A percentile compares a stretch with the other conserved stretches of the same genome.
phyloP scores from a whole-genome alignment of 2,797 vertebrate genomes.

The Sternarchorhynchus goeldii region DNA sequence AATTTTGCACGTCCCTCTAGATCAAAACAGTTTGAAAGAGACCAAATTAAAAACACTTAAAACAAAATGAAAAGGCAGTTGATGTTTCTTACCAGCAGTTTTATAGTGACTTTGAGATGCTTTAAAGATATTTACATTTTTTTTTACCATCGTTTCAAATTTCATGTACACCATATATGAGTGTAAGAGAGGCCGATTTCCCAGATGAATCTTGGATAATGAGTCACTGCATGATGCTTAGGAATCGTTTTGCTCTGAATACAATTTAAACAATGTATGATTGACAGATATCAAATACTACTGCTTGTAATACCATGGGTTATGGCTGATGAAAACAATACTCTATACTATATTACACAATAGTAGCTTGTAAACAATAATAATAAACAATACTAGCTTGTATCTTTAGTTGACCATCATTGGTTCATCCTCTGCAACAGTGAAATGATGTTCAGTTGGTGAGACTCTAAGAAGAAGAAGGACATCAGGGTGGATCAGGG shows the following conservation, averaged over 20 bases:
- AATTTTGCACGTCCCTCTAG: conserved; percentile 8
- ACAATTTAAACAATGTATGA: conserved; percentile 42
- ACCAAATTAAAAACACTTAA: conserved; percentile 45
- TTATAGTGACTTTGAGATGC: not conserved
- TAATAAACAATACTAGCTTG: too few species aligned
- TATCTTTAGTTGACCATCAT: not conserved
- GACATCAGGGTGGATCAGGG: too few species aligned
- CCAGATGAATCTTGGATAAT: conserved; percentile 37
- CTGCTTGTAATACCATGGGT: conserved; percentile 23
- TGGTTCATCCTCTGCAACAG: too few species aligned
- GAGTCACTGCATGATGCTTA: conserved; percentile 48
- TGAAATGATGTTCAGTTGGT: too few species aligned
- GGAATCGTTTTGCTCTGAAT: conserved; percentile 27
- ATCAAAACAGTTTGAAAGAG: not conserved
- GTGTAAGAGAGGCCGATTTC: conserved; percentile 44
- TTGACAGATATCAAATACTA: conserved; percentile 38
- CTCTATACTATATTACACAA: too few species aligned
- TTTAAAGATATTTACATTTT: conserved; percentile 20
- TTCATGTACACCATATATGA: conserved; percentile 42
- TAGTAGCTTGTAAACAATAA: too few species aligned
- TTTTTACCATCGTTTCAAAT: conserved; percentile 16
- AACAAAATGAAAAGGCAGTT: conserved; percentile 36
- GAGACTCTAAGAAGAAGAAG: too few species aligned
- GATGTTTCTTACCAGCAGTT: conserved; percentile 40
- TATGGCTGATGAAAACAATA: not conserved